These are phyloP conservation scores for Notospermus geniculatus DNA, from an alignment of 1,140 invertebrate species.

Conservation along the genomic window DNA sequence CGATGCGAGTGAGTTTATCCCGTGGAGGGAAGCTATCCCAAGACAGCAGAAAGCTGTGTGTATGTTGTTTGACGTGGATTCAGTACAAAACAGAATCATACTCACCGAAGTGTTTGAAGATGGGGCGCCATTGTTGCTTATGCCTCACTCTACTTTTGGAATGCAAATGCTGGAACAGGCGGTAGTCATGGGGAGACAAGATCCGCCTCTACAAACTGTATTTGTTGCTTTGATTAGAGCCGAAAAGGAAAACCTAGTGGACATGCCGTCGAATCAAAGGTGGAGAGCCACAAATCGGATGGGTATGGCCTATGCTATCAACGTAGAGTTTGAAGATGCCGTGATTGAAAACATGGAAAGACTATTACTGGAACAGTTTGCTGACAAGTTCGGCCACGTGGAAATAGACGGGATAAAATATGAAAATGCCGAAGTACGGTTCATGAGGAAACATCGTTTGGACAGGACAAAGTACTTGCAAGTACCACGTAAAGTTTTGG, in stretches of 20 bases:
- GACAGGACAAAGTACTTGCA: too few relatives aligned
- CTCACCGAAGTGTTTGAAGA: constrained; percentile 5
- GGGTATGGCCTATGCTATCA: constrained; percentile 1
- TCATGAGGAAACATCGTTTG: too few relatives aligned
- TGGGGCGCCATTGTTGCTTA: not conserved
- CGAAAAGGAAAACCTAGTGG: not conserved
- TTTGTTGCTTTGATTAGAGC: not conserved
- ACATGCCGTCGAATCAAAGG: not conserved
- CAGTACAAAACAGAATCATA: not conserved
- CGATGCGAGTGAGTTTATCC: too few relatives aligned
- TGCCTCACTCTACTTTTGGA: not conserved
- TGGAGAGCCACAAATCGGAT: constrained; percentile 3
- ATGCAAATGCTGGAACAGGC: constrained; percentile 9
- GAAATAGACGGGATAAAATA: too few relatives aligned
- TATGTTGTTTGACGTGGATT: constrained; percentile 7
- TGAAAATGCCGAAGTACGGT: too few relatives aligned
- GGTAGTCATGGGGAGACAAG: not conserved
- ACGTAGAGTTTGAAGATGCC: not conserved
- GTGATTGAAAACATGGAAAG: not conserved
- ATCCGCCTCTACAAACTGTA: not conserved
- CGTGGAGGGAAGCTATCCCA: too few relatives aligned
- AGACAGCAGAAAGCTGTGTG: not conserved
- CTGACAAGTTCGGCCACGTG: not conserved
- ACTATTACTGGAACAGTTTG: not conserved
- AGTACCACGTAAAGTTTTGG: too few relatives aligned